Conservation (phyloP, 2,797 vertebrate genomes). For the Centropyge bicolor region DNA sequence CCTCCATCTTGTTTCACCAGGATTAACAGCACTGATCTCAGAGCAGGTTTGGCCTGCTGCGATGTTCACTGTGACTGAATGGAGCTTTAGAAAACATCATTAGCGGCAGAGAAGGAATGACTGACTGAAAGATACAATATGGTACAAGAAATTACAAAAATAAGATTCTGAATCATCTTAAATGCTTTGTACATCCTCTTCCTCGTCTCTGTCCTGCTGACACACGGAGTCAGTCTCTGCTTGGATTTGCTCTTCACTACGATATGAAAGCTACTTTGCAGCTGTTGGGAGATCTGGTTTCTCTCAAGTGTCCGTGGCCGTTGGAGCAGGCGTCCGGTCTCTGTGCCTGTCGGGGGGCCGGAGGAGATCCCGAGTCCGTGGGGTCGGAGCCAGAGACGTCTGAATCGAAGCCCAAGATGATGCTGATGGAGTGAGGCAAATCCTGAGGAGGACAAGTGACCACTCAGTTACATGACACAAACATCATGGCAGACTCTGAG, state of each 20-base stretch:
- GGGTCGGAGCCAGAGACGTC: constrained; percentile 77
- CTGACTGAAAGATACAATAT: constrained; percentile 79
- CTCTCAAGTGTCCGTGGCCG: constrained; percentile 79
- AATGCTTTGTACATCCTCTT: constrained; percentile 78
- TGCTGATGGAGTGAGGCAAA: constrained; percentile 89
- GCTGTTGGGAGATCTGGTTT: constrained; percentile 74
- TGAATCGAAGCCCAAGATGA: constrained; percentile 89
- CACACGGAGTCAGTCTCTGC: constrained; percentile 68
- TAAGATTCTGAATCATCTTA: constrained; percentile 84
- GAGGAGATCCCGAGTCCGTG: constrained; percentile 76
- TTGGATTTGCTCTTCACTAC: constrained; percentile 60
- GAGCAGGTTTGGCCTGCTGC: not conserved
- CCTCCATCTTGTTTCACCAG: no score
- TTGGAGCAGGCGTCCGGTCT: constrained; percentile 83
- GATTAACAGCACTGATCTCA: no score
- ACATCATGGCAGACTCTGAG: no score
- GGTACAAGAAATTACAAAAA: constrained; percentile 97
- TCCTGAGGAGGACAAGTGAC: constrained; percentile 82
- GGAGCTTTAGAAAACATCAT: constrained; percentile 48
- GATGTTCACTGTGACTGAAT: not conserved
- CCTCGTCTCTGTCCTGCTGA: not conserved
- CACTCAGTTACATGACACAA: not conserved
- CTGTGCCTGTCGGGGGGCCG: constrained; percentile 49
- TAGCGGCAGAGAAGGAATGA: constrained; percentile 87
- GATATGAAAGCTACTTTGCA: constrained; percentile 86